Base-by-base conservation (phyloP, 2,797 vertebrate genomes). In the Protosalanx chinensis region DNA sequence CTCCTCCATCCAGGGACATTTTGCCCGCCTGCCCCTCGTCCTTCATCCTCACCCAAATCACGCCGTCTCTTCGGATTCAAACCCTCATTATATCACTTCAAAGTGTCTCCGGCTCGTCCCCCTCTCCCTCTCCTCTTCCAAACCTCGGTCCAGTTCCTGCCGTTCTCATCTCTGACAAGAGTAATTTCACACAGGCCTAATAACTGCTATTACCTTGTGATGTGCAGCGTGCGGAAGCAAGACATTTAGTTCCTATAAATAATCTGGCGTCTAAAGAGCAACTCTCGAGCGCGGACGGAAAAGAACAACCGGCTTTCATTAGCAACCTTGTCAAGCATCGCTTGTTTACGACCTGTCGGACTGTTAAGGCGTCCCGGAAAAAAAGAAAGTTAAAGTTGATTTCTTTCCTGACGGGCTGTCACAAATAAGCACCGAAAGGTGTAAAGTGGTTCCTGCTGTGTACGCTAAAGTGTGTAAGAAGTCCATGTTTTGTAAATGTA, bases 181-280 rank as follows among this genome's bases (percentile, higher is more conserved):
- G 77, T 79, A 68, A 89, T 89, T 87, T 84, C 87, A 80, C 81
- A 81, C 76, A 81, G 65, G 59, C 64, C 79, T 84, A 84, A 91
- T 89, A 84, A 85, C 75, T 30, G 76, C 75, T 66, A 89, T 88
- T 71, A 77, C 63, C 51, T 16, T 51, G 37, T 68, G 30, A 57
- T 73, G 83, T 78, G 75, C 79, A 67, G 73, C 79, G 76, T 76
- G 79, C 84, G 67, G 56, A 70, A 79, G 73, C 27, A 20, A 16
- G 80, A 68, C 20, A 58, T 76, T 82, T 64, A 62, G 56, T 67
- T 29, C 62, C 58, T 57, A 63, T 74, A 73, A 84, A 82, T 81
- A 68, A 75, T 61, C n/a, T 64, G 56, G 61, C 46, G 33, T 63
- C 6, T 64, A 69, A 58, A 23, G 61, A 72, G 49, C 64, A 70